These are phyloP conservation scores for Silurus glanis DNA, from an alignment of 2,113 vertebrate species.

Conservation along the genomic window DNA sequence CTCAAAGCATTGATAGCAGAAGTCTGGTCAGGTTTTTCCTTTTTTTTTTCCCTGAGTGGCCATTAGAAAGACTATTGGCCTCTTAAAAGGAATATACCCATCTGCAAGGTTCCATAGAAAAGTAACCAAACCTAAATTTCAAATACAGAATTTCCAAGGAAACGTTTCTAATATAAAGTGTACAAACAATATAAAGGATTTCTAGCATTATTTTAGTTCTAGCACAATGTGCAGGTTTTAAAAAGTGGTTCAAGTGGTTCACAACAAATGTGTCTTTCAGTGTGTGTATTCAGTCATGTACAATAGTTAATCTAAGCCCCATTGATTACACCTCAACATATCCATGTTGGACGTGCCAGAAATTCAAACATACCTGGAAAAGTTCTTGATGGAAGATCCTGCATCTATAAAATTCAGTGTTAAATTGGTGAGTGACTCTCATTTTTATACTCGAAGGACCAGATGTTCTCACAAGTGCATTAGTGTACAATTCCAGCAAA, in stretches of 20 bases:
- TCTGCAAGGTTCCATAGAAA: neutral
- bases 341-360: conserved; percentile 14
- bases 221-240: neutral
- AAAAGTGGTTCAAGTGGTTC: neutral
- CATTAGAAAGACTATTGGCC: neutral
- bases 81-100: conserved; percentile 1
- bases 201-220: neutral
- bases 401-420: neutral
- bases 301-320: neutral
- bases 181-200: neutral
- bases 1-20: neutral
- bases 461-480: neutral
- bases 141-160: neutral
- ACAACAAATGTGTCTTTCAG: neutral
- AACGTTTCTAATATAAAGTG: neutral
- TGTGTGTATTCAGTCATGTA: neutral
- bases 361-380: neutral
- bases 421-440: neutral
- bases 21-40: neutral
- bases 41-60: neutral
- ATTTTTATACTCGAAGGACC: neutral
- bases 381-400: conserved; percentile 12
- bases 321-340: neutral
- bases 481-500: neutral
- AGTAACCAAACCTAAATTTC: neutral